Evolutionary conservation across 2,113 vertebrate genomes (phyloP).

Genomic region (Colinus virginianus): DNA sequence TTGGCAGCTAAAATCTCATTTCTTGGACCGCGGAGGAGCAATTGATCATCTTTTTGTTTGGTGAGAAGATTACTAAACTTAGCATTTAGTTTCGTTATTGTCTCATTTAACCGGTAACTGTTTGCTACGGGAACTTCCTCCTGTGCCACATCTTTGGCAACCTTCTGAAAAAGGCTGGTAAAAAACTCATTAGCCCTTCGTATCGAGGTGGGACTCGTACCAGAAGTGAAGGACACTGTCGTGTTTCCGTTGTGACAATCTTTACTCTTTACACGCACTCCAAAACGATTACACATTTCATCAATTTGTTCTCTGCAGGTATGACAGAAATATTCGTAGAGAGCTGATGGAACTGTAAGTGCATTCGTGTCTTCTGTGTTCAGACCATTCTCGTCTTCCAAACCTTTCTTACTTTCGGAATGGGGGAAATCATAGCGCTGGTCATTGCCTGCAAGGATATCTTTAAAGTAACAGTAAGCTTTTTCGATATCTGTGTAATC

Average conservation of each 20-base stretch:
- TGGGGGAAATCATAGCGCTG: not conserved
- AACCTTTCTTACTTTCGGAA: not conserved
- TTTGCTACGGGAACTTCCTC: not conserved
- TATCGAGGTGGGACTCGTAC: not conserved
- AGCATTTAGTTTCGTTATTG: constrained; percentile 18
- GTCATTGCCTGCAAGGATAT: constrained; percentile 39
- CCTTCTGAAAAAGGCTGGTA: constrained; percentile 50
- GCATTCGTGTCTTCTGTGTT: not conserved
- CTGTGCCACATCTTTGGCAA: constrained; percentile 5
- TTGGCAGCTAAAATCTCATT: constrained; percentile 57
- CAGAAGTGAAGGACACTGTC: constrained; percentile 17
- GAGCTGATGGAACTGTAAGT: constrained; percentile 1
- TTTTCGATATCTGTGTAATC: constrained; percentile 75
- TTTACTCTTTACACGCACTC: not conserved
- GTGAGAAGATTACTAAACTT: constrained; percentile 50
- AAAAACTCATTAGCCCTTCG: constrained; percentile 45
- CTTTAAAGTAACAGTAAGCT: constrained; percentile 65
- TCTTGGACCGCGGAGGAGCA: constrained; percentile 65
- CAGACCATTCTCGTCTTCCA: not conserved
- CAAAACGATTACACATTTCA: not conserved
- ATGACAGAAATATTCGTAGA: constrained; percentile 72
- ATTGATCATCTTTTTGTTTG: constrained; percentile 11
- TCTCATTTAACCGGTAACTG: not conserved
- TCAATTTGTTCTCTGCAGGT: constrained; percentile 11
- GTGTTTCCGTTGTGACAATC: fast-evolving